Evolutionary conservation across 2,113 vertebrate genomes (phyloP).

Genomic region (Myotis brandtii): DNA sequence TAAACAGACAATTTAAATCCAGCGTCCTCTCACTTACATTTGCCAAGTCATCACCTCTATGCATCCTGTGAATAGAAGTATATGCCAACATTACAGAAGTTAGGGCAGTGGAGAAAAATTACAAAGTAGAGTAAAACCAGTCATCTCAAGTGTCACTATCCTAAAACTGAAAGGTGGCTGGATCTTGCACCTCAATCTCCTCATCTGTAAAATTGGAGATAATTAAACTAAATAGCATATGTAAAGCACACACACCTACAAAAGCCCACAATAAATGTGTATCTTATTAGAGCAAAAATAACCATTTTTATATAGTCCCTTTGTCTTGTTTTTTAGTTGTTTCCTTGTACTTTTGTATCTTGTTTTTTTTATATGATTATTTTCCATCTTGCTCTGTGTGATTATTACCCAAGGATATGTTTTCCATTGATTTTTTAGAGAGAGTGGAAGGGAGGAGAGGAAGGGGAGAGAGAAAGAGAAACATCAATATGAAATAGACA

Average conservation of each 20-base stretch:
- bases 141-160: not conserved
- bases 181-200: not conserved
- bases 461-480: too few species aligned
- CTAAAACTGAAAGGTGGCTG: not conserved
- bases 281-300: constrained; percentile 19
- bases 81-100: not conserved
- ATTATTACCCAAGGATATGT: too few species aligned
- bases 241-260: not conserved
- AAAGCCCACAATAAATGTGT: not conserved
- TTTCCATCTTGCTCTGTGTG: not conserved
- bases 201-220: not conserved
- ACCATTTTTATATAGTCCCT: not conserved
- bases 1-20: not conserved
- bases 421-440: too few species aligned
- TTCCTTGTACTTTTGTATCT: not conserved
- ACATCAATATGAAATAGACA: too few species aligned
- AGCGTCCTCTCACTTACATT: not conserved
- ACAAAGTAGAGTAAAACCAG: not conserved
- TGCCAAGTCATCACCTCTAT: not conserved
- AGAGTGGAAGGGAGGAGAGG: too few species aligned
- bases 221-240: not conserved
- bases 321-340: not conserved
- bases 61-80: too few species aligned
- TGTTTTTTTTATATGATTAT: not conserved
- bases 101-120: not conserved